Evolutionary conservation across 2,113 vertebrate species (phyloP).

Genomic region (Psittacus erithacus): DNA sequence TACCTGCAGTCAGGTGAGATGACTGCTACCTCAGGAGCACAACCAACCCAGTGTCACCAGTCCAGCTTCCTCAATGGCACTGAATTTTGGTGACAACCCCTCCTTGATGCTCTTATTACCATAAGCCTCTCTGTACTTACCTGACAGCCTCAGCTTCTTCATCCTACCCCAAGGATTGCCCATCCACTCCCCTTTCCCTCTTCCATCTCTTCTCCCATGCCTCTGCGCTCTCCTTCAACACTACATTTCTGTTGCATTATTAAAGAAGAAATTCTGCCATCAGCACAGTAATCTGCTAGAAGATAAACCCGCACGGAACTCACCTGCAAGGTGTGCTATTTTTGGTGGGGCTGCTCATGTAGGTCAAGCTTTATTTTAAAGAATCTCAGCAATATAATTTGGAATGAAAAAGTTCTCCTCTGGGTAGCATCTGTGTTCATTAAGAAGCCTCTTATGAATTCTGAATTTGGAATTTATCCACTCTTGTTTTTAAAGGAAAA

Average conservation of each 20-base stretch:
- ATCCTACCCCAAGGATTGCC: neutral
- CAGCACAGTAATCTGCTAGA: neutral
- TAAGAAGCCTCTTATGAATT: neutral
- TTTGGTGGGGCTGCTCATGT: neutral
- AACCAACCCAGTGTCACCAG: neutral
- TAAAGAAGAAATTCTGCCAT: slow-evolving; percentile 5
- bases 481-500: neutral
- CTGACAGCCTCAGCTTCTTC: neutral
- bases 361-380: slow-evolving; percentile 24
- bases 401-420: neutral
- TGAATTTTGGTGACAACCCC: neutral
- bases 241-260: neutral
- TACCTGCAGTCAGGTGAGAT: neutral
- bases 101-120: neutral
- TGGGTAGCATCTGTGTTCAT: neutral
- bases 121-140: neutral
- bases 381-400: neutral
- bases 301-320: slow-evolving; percentile 14
- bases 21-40: neutral
- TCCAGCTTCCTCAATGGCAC: neutral
- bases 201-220: neutral
- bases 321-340: slow-evolving; percentile 41
- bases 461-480: neutral
- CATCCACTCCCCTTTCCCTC: neutral
- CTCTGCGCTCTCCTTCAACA: neutral